phyloP scores from a whole-genome alignment of 2,888 invertebrate genomes.

The Crossocerus cetratus region DNA sequence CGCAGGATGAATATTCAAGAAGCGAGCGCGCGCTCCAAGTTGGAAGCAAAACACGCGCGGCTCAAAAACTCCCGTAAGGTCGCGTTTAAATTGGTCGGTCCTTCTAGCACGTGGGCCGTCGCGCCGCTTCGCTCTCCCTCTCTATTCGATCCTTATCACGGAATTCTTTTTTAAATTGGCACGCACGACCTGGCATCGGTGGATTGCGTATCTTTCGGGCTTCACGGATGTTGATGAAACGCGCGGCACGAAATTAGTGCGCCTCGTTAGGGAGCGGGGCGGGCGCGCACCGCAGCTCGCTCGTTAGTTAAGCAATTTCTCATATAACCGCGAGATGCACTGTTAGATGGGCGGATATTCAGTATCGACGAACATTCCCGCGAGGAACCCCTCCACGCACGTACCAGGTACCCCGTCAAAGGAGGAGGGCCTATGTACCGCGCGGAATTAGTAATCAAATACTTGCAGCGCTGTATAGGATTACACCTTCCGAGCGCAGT shows the following conservation, averaged over 20 bases:
- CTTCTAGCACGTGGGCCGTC: neutral
- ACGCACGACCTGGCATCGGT: neutral
- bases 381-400: slow-evolving; percentile 18
- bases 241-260: slow-evolving; percentile 47
- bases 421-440: slow-evolving; percentile 18
- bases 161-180: neutral
- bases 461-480: neutral
- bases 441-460: slow-evolving; percentile 40
- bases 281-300: slow-evolving; percentile 27
- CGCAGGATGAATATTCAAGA: slow-evolving; percentile 57
- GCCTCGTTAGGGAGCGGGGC: slow-evolving; percentile 39
- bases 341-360: slow-evolving; percentile 64
- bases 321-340: slow-evolving; percentile 52
- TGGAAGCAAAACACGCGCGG: slow-evolving; percentile 46
- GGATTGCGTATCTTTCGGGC: slow-evolving; percentile 14
- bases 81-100: slow-evolving; percentile 18
- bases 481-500: neutral
- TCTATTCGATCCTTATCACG: neutral
- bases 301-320: slow-evolving; percentile 61
- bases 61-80: slow-evolving; percentile 45
- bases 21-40: slow-evolving; percentile 43
- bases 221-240: slow-evolving; percentile 10
- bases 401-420: slow-evolving; percentile 26
- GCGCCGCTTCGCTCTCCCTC: neutral
- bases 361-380: slow-evolving; percentile 66